Percentiles rank a stretch among this genome's conserved stretches.
These are phyloP conservation scores for Oscheius onirici DNA, from an alignment of 2,888 invertebrate genomes.

Conservation along the genomic window DNA sequence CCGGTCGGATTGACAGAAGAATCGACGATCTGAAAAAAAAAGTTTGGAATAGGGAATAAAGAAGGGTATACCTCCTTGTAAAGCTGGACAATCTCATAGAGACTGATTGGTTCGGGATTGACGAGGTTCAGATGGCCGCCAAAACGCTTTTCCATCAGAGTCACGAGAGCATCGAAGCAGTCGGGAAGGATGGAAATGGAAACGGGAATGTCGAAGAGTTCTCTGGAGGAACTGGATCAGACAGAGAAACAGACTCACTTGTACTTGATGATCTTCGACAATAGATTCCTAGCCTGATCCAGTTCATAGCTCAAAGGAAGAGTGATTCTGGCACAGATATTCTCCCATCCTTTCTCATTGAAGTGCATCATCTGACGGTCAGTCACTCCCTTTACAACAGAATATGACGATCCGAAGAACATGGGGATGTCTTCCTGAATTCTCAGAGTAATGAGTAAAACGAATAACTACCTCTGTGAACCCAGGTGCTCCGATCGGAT, in stretches of 20 bases:
- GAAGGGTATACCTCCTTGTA: constrained; percentile 58
- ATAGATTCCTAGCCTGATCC: constrained; percentile 64
- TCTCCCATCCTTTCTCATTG: constrained; percentile 58
- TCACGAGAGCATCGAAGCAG: constrained; percentile 63
- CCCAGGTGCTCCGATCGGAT: constrained; percentile 61
- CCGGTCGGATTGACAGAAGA: constrained; percentile 45
- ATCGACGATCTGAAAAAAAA: constrained; percentile 52
- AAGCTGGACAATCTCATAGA: constrained; percentile 64
- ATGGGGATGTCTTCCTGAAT: constrained; percentile 56
- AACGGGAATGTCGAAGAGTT: constrained; percentile 70
- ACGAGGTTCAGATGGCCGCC: constrained; percentile 68
- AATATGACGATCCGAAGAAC: constrained; percentile 70
- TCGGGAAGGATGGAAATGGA: constrained; percentile 70
- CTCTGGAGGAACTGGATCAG: constrained; percentile 38
- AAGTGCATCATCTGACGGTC: constrained; percentile 61
- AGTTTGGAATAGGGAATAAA: neutral
- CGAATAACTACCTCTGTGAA: constrained; percentile 66
- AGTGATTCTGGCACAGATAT: constrained; percentile 69
- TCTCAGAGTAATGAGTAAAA: too few relatives aligned
- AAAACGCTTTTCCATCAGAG: constrained; percentile 63
- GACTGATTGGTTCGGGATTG: constrained; percentile 67
- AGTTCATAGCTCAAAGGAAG: constrained; percentile 66
- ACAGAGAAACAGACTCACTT: constrained; percentile 33
- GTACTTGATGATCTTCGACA: constrained; percentile 68
- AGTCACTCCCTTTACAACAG: constrained; percentile 70